Evolutionary conservation across 2,888 invertebrate genomes (phyloP).

Genomic region (Platycnemis pennipes): DNA sequence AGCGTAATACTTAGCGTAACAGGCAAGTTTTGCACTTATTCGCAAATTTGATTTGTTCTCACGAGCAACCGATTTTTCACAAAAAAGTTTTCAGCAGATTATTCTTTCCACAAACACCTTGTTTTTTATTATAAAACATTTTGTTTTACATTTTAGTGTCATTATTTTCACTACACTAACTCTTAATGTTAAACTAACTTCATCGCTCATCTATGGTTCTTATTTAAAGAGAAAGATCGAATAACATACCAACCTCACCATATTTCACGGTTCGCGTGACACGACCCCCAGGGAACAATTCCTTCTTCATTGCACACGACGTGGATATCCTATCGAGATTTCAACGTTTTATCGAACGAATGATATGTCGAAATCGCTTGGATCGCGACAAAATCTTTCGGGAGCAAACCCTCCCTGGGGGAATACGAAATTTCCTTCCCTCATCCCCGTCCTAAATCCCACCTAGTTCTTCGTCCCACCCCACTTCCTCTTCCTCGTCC

Average conservation of each 20-base stretch:
- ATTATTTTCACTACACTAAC: too few species aligned
- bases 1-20: too few species aligned
- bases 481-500: neutral
- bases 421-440: neutral
- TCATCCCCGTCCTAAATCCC: neutral
- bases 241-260: neutral
- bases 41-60: too few species aligned
- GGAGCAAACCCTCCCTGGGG: slow-evolving; percentile 47
- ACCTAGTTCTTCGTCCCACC: neutral
- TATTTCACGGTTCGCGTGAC: neutral
- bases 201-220: too few species aligned
- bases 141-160: too few species aligned
- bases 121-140: too few species aligned
- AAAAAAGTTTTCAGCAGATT: too few species aligned
- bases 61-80: too few species aligned
- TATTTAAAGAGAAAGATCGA: too few species aligned
- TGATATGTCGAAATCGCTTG: slow-evolving; percentile 43
- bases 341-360: slow-evolving; percentile 48
- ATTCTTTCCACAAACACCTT: too few species aligned
- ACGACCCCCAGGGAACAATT: neutral
- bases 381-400: slow-evolving; percentile 59
- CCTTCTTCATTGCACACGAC: slow-evolving; percentile 26
- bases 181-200: too few species aligned
- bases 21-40: too few species aligned
- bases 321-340: slow-evolving; percentile 56